Evolutionary conservation across 1,140 invertebrate species (phyloP).

Genomic region (Choristoneura fumiferana): DNA sequence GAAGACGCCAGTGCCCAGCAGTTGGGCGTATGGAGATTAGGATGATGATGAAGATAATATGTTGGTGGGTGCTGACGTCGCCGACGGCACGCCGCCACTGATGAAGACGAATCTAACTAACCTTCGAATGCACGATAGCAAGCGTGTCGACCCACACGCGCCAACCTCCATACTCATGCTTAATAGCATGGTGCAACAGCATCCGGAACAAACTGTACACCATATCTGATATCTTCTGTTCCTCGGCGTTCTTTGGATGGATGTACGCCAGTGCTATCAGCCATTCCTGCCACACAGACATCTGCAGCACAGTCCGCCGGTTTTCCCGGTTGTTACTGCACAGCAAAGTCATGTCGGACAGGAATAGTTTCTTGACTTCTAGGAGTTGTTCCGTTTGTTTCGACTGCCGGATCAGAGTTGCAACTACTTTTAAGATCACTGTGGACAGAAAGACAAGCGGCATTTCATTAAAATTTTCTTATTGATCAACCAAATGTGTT

Average conservation of each 20-base stretch:
- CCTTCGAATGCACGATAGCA: conserved; percentile 99
- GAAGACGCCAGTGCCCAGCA: no score
- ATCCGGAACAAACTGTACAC: conserved; percentile 97
- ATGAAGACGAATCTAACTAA: no score
- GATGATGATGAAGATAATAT: no score
- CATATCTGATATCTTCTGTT: conserved; percentile 98
- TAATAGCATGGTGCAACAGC: conserved; percentile 99
- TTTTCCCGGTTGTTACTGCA: conserved; percentile 99
- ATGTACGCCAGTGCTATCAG: conserved; percentile 99
- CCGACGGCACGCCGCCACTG: no score
- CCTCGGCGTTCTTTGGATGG: conserved; percentile 95
- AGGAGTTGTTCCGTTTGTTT: conserved; percentile 94
- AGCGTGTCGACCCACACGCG: conserved; percentile 99
- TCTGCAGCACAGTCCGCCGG: conserved; percentile 96
- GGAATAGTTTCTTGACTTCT: conserved; percentile 97
- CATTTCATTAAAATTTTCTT: no score
- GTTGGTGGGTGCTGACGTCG: no score
- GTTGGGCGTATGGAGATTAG: no score
- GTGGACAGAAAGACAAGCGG: no score
- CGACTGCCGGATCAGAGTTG: conserved; percentile 97
- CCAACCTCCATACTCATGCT: conserved; percentile 99
- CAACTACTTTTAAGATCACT: conserved; percentile 99
- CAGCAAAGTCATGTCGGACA: conserved; percentile 97
- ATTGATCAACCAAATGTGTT: no score
- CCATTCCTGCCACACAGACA: conserved; percentile 99